phyloP scores from a whole-genome alignment of 2,113 vertebrate species.

The Cyprinus carpio region DNA sequence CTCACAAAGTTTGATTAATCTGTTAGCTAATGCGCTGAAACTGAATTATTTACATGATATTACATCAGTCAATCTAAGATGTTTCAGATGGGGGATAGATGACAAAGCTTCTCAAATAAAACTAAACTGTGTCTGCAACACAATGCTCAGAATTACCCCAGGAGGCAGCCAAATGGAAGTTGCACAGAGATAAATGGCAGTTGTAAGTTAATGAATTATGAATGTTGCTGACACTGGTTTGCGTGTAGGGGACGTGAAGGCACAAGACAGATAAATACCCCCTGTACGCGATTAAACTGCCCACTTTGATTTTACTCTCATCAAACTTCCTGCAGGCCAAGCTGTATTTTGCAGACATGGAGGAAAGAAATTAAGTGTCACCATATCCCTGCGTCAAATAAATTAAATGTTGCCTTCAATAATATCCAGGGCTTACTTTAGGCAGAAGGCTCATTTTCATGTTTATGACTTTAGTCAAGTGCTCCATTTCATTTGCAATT shows the following conservation, averaged over 20 bases:
- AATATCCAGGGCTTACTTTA: constrained; percentile 42
- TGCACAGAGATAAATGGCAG: constrained; percentile 58
- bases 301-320: constrained; percentile 52
- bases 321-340: constrained; percentile 41
- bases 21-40: background rate
- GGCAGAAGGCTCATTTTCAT: constrained; percentile 40
- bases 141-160: constrained; percentile 47
- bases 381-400: constrained; percentile 52
- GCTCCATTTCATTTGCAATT: constrained; percentile 24
- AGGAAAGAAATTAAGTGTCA: constrained; percentile 67
- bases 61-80: background rate
- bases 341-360: constrained; percentile 58
- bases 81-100: background rate
- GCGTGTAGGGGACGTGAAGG: constrained; percentile 33
- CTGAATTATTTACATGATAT: background rate
- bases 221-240: constrained; percentile 50
- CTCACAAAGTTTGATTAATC: constrained; percentile 8
- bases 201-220: constrained; percentile 66
- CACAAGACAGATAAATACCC: constrained; percentile 62
- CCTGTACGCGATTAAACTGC: constrained; percentile 66
- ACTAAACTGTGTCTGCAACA: constrained; percentile 14
- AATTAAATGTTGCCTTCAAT: constrained; percentile 53
- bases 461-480: constrained; percentile 42
- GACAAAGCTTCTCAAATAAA: constrained; percentile 9
- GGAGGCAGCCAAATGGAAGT: constrained; percentile 53